Conservation (phyloP, 2,113 vertebrate species). For the Triplophysa rosa region DNA sequence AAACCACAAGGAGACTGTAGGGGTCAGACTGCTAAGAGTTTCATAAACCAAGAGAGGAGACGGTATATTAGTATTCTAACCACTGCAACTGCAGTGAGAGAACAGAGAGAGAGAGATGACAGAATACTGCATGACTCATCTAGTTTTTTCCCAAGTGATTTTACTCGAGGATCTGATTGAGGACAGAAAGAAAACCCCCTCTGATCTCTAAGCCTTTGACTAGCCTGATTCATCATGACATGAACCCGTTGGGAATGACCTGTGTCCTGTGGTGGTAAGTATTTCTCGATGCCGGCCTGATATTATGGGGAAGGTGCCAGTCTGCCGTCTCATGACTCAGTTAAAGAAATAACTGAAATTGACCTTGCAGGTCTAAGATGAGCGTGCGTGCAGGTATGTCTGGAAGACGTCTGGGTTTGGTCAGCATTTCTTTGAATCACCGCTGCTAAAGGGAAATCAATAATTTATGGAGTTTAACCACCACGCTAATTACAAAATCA, state of each 20-base stretch:
- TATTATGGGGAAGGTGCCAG: background rate
- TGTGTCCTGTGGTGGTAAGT: background rate
- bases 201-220: background rate
- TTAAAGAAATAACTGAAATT: background rate
- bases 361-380: background rate
- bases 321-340: background rate
- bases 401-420: background rate
- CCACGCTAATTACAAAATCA: background rate
- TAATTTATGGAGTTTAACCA: background rate
- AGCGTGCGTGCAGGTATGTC: background rate
- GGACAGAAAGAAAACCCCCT: background rate
- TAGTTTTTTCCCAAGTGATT: background rate
- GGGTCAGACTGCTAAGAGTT: background rate
- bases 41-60: background rate
- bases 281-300: background rate
- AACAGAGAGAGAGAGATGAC: background rate
- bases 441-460: background rate
- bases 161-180: background rate
- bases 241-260: background rate
- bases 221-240: background rate
- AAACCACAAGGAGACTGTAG: conserved; percentile 5
- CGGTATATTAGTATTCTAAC: conserved; percentile 10
- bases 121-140: conserved; percentile 10
- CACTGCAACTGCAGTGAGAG: conserved; percentile 17
- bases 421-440: background rate